phyloP scores from a whole-genome alignment of 2,888 invertebrate species.

The Pseudanteris insignis region DNA sequence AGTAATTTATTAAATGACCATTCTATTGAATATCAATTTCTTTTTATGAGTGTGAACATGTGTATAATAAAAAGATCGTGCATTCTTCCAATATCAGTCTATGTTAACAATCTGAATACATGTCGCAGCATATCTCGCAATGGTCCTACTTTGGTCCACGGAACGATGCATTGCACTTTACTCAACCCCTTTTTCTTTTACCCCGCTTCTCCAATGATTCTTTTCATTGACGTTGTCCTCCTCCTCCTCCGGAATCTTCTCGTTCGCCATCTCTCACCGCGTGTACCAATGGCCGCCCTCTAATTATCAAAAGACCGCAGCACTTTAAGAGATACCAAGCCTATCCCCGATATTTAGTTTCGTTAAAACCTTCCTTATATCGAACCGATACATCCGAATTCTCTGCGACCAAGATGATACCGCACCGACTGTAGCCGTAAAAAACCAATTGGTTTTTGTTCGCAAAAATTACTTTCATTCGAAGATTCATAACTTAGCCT shows the following conservation, averaged over 20 bases:
- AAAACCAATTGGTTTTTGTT: constrained; percentile 51
- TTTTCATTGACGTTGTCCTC: constrained; percentile 40
- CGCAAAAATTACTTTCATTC: constrained; percentile 56
- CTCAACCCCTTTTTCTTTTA: constrained; percentile 35
- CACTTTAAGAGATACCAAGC: constrained; percentile 63
- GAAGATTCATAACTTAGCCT: constrained; percentile 43
- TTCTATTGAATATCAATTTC: no score
- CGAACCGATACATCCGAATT: constrained; percentile 28
- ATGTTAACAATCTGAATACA: constrained; percentile 29
- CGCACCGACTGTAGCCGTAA: constrained; percentile 40
- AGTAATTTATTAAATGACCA: no score
- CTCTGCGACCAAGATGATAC: constrained; percentile 20
- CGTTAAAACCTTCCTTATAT: constrained; percentile 48
- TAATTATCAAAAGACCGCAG: constrained; percentile 66
- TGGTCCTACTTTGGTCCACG: constrained; percentile 37
- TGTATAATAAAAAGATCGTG: no score
- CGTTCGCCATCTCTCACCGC: constrained; percentile 46
- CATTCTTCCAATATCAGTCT: constrained; percentile 29
- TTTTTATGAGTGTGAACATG: no score
- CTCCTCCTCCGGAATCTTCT: constrained; percentile 41
- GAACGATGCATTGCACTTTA: constrained; percentile 26
- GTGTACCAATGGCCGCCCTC: constrained; percentile 65
- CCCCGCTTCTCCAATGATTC: constrained; percentile 44
- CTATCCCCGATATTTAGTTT: constrained; percentile 57
- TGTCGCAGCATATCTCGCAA: constrained; percentile 24